Evolutionary conservation across 1,140 invertebrate species (phyloP).

Genomic region (Drosophila mojavensis): DNA sequence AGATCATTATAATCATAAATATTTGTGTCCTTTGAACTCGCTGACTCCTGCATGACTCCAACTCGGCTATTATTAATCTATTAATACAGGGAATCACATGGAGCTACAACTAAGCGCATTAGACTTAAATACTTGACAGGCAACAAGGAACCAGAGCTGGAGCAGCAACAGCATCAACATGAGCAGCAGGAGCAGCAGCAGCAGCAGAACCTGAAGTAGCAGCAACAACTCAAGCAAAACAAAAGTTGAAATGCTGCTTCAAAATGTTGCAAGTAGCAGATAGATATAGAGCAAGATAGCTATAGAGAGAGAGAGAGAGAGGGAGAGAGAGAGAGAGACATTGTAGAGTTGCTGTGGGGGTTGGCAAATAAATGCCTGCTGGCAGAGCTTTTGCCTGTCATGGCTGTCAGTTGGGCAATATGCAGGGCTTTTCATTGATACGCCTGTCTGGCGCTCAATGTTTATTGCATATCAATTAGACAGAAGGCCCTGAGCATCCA

Average conservation of each 20-base stretch:
- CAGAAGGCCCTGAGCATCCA: conserved; percentile 17
- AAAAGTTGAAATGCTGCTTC: conserved; percentile 58
- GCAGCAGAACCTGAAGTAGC: conserved; percentile 17
- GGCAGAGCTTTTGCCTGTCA: conserved; percentile 53
- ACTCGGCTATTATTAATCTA: neutral
- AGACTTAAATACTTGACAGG: conserved; percentile 68
- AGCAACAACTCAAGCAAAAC: conserved; percentile 39
- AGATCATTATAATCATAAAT: too few species aligned
- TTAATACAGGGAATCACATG: conserved; percentile 10
- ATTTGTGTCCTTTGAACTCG: too few species aligned
- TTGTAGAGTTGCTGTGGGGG: neutral
- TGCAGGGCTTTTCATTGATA: conserved; percentile 57
- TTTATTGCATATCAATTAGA: conserved; percentile 79
- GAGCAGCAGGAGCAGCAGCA: conserved; percentile 5
- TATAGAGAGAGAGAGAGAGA: neutral
- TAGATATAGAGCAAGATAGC: neutral
- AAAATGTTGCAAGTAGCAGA: conserved; percentile 47
- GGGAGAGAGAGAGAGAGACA: neutral
- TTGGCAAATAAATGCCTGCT: conserved; percentile 9
- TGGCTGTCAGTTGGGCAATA: conserved; percentile 54
- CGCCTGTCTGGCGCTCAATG: conserved; percentile 59
- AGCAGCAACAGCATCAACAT: conserved; percentile 13
- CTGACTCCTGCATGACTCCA: neutral
- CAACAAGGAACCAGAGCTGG: neutral
- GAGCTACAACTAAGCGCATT: conserved; percentile 66